phyloP scores from a whole-genome alignment of 2,113 vertebrate species.

The Zapus hudsonius region DNA sequence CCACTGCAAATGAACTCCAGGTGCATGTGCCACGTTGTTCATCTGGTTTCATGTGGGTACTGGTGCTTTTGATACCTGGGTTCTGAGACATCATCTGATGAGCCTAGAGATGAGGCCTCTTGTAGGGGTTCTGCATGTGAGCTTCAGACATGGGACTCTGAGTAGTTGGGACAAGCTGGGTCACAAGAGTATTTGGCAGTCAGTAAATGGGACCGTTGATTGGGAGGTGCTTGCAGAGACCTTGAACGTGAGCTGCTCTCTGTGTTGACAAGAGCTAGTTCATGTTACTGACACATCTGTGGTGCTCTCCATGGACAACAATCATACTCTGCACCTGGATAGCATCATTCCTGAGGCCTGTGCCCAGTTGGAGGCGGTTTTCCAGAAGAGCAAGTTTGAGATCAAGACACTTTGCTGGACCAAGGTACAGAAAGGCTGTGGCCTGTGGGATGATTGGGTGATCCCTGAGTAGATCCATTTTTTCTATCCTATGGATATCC shows the following conservation, averaged over 20 bases:
- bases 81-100: neutral
- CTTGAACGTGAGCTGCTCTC: neutral
- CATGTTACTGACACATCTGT: slow-evolving; percentile 89
- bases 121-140: neutral
- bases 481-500: neutral
- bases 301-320: slow-evolving; percentile 67
- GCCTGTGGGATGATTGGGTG: neutral
- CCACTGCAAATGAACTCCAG: too few species aligned
- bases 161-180: neutral
- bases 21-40: too few species aligned
- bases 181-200: neutral
- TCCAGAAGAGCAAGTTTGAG: slow-evolving; percentile 42
- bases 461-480: neutral
- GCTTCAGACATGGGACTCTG: neutral
- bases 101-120: neutral
- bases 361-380: neutral
- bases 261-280: slow-evolving; percentile 85
- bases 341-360: slow-evolving; percentile 9
- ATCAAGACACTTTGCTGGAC: slow-evolving; percentile 89
- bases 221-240: neutral
- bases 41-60: too few species aligned
- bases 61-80: neutral
- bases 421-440: slow-evolving; percentile 83
- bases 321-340: slow-evolving; percentile 42
- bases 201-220: neutral